Conservation (phyloP, 2,797 vertebrate genomes). For the Sebastes diaconus region DNA sequence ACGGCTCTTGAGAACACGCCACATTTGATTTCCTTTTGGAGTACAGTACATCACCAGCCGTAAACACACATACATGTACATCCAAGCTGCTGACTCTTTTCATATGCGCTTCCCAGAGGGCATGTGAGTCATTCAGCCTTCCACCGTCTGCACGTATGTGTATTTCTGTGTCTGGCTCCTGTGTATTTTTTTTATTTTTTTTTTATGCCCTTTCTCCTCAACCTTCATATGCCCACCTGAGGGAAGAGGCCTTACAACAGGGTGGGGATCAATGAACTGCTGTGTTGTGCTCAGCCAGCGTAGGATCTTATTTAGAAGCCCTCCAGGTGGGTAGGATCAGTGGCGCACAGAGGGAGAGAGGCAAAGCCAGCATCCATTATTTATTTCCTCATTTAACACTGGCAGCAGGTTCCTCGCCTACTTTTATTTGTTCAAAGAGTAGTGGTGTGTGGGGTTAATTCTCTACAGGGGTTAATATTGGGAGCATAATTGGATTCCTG, state of each 20-base stretch:
- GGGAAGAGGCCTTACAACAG: conserved; percentile 62
- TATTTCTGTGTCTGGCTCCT: conserved; percentile 28
- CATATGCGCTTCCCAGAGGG: conserved; percentile 50
- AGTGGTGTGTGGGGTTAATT: conserved; percentile 66
- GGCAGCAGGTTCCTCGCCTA: conserved; percentile 58
- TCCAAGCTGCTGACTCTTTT: conserved; percentile 42
- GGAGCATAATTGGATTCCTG: conserved; percentile 75
- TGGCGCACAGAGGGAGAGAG: conserved; percentile 51
- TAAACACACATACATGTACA: conserved; percentile 11
- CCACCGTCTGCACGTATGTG: conserved; percentile 7
- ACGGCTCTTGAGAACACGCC: conserved; percentile 33
- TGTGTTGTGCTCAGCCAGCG: conserved; percentile 69
- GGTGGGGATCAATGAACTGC: conserved; percentile 75
- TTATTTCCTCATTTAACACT: conserved; percentile 75
- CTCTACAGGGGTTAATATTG: conserved; percentile 74
- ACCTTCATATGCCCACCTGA: conserved; percentile 67
- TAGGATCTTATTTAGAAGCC: conserved; percentile 76
- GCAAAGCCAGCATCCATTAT: conserved; percentile 73
- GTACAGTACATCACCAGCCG: background rate
- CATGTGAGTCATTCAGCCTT: conserved; percentile 46
- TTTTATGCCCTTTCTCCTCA: conserved; percentile 54
- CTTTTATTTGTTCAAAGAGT: conserved; percentile 69
- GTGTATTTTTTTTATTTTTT: conserved; percentile 9
- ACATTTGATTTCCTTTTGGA: conserved; percentile 43
- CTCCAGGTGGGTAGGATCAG: conserved; percentile 77